These are phyloP conservation scores for Astreopora myriophthalma DNA, from an alignment of 64 coral and sea anemone species.

Conservation along the genomic window DNA sequence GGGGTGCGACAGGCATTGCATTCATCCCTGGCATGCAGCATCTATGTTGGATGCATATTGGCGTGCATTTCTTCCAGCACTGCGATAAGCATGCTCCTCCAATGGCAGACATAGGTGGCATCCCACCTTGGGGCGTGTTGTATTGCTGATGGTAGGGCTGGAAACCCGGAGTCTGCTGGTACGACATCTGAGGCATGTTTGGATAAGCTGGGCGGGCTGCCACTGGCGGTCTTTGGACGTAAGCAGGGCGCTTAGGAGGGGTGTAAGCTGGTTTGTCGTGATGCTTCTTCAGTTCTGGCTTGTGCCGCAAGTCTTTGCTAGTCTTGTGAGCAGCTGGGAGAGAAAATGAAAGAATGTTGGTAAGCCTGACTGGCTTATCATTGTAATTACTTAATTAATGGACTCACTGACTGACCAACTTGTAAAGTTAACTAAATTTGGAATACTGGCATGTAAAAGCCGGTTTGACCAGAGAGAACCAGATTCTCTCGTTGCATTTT, in stretches of 20 bases:
- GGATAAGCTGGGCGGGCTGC: not conserved
- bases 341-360: not conserved
- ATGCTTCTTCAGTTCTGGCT: not conserved
- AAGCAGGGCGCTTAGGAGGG: not conserved
- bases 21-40: slow-evolving; percentile 58
- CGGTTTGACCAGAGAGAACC: too few relatives aligned
- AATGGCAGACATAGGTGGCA: slow-evolving; percentile 58
- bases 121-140: not conserved
- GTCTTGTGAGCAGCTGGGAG: not conserved
- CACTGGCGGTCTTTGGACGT: not conserved
- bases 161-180: not conserved
- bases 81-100: slow-evolving; percentile 75
- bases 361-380: too few relatives aligned
- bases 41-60: slow-evolving; percentile 85
- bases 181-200: not conserved
- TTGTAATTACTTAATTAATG: too few relatives aligned
- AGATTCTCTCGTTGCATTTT: too few relatives aligned
- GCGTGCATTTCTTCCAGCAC: slow-evolving; percentile 77
- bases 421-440: too few relatives aligned
- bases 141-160: slow-evolving; percentile 21
- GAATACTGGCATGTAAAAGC: too few relatives aligned
- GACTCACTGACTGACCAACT: too few relatives aligned
- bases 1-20: slow-evolving; percentile 47
- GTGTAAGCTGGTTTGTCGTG: not conserved
- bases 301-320: not conserved